phyloP scores from a whole-genome alignment of 2,113 vertebrate genomes.

The Spea multiplicata region DNA sequence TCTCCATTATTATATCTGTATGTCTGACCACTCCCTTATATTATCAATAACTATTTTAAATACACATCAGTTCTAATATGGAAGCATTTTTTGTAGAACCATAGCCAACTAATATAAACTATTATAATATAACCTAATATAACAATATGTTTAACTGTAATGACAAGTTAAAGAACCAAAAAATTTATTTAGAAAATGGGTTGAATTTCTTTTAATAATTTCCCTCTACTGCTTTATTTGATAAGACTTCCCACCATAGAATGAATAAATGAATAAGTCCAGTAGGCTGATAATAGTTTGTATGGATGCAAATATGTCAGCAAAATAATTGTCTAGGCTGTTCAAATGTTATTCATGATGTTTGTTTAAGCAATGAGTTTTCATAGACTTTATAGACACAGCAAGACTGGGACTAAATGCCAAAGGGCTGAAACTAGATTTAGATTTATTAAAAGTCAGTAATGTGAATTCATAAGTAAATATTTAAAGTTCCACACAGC shows the following conservation, averaged over 20 bases:
- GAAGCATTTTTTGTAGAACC: no score
- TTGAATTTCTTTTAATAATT: not conserved
- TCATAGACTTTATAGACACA: slow-evolving; percentile 30
- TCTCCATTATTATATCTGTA: no score
- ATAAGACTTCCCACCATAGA: not conserved
- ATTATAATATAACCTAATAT: no score
- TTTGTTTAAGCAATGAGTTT: slow-evolving; percentile 46
- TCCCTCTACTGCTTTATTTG: not conserved
- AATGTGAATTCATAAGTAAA: slow-evolving; percentile 34
- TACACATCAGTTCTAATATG: no score
- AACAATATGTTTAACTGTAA: not conserved
- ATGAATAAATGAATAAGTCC: slow-evolving; percentile 2
- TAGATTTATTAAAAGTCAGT: slow-evolving; percentile 43
- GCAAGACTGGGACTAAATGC: slow-evolving; percentile 29
- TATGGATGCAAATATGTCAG: slow-evolving; percentile 31
- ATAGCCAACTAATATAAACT: no score
- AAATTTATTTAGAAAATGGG: not conserved
- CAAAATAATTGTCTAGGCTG: slow-evolving; percentile 30
- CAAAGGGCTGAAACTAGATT: slow-evolving; percentile 38
- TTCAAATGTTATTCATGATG: slow-evolving; percentile 43
- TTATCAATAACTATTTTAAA: no score
- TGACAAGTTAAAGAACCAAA: not conserved
- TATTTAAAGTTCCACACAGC: slow-evolving; percentile 24
- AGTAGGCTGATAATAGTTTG: slow-evolving; percentile 25
- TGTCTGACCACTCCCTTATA: no score